These are phyloP conservation scores for Myzus persicae DNA, from an alignment of 1,140 invertebrate species.

Conservation along the genomic window DNA sequence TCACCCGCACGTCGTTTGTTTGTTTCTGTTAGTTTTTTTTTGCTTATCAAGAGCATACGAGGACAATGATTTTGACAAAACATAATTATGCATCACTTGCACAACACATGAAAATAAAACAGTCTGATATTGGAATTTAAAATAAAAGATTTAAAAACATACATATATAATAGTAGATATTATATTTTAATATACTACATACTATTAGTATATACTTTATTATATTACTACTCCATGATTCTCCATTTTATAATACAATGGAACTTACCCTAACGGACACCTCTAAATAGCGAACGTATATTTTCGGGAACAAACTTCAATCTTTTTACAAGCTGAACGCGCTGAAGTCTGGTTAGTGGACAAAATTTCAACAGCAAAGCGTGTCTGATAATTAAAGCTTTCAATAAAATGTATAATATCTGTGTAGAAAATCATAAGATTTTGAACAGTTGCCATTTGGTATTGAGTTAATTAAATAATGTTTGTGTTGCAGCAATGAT, in stretches of 20 bases:
- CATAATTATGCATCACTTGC: neutral
- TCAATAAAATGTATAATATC: no score
- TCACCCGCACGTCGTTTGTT: neutral
- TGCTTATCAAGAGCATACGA: neutral
- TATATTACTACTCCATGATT: neutral
- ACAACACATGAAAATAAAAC: neutral
- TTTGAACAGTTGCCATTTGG: neutral
- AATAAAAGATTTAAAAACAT: neutral
- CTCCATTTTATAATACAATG: neutral
- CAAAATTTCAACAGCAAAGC: neutral
- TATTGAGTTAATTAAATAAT: neutral
- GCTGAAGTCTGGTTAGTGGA: neutral
- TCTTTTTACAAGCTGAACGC: neutral
- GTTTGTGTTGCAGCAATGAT: neutral
- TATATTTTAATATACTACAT: neutral
- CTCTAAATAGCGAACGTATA: neutral
- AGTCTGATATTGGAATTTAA: neutral
- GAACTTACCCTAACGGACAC: neutral
- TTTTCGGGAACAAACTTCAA: neutral
- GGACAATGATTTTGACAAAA: conserved; percentile 33
- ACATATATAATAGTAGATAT: neutral
- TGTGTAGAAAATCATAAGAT: neutral
- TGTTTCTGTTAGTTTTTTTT: neutral
- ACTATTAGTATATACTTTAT: no score
- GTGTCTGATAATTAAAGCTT: neutral